Evolutionary conservation across 2,797 vertebrate genomes (phyloP).

Genomic region (Lepus oiostolus): DNA sequence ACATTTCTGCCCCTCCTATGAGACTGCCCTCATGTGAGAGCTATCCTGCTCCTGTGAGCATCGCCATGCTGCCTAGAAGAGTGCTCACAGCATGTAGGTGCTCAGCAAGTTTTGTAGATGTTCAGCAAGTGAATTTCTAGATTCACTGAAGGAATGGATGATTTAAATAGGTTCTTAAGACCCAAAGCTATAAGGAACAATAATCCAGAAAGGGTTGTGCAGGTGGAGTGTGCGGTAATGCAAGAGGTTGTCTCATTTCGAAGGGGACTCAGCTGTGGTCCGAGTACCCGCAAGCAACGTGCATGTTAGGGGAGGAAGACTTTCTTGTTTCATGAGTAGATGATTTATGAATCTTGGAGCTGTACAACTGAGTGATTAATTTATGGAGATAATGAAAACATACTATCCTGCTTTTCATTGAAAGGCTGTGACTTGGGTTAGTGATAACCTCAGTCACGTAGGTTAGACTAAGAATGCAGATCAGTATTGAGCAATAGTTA

Average conservation of each 20-base stretch:
- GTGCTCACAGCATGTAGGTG: accelerated
- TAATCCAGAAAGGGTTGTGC: neutral
- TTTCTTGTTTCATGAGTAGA: no score
- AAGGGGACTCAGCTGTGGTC: neutral
- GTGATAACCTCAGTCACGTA: neutral
- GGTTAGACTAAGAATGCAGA: neutral
- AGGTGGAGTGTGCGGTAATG: neutral
- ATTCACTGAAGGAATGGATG: neutral
- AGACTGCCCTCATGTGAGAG: neutral
- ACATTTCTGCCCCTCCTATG: accelerated
- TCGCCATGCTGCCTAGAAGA: neutral
- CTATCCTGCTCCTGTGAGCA: accelerated
- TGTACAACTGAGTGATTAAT: neutral
- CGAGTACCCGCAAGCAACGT: neutral
- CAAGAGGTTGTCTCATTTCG: neutral
- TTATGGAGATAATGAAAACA: neutral
- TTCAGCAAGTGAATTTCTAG: neutral
- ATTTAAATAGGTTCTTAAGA: neutral
- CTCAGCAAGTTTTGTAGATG: neutral
- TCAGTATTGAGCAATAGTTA: neutral
- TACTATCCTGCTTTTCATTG: neutral
- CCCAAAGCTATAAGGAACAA: neutral
- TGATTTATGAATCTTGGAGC: neutral
- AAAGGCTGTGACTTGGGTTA: neutral
- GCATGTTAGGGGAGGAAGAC: neutral